phyloP scores from a whole-genome alignment of 2,113 vertebrate genomes.

The Campylomormyrus tamandua region DNA sequence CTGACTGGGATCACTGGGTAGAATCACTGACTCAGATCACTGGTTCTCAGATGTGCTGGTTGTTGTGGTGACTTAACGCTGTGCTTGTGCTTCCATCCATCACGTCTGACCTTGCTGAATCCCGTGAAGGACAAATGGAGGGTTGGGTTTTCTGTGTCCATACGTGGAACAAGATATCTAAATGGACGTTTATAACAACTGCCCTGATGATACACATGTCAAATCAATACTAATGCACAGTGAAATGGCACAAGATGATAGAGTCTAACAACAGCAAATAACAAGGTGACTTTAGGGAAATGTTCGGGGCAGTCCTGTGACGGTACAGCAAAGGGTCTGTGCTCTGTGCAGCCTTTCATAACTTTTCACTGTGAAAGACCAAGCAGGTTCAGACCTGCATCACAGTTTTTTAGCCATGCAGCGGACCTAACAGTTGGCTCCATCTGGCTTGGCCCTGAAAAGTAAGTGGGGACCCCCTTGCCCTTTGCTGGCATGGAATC shows the following conservation, averaged over 20 bases:
- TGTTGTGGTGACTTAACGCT: not conserved
- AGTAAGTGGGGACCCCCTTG: not conserved
- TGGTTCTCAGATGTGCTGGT: not conserved
- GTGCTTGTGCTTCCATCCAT: not conserved
- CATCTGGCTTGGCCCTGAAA: not conserved
- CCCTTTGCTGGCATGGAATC: not conserved
- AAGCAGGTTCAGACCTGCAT: not conserved
- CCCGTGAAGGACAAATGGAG: not conserved
- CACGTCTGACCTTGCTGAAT: not conserved
- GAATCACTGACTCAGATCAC: not conserved
- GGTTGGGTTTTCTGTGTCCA: not conserved
- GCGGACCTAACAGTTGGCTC: not conserved
- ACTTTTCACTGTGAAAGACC: not conserved
- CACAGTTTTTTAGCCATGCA: not conserved
- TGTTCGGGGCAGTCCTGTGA: not conserved
- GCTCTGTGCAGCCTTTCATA: not conserved
- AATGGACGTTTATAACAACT: not conserved
- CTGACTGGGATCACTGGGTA: not conserved
- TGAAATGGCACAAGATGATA: not conserved
- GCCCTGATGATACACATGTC: not conserved
- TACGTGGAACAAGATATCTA: not conserved
- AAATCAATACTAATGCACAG: not conserved
- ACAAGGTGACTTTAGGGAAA: not conserved
- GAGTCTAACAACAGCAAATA: not conserved
- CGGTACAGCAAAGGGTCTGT: not conserved